Evolutionary conservation across 2,797 vertebrate species (phyloP), one percentile per base, ranked within the genome.

Genomic region (Hyperoplus immaculatus): DNA sequence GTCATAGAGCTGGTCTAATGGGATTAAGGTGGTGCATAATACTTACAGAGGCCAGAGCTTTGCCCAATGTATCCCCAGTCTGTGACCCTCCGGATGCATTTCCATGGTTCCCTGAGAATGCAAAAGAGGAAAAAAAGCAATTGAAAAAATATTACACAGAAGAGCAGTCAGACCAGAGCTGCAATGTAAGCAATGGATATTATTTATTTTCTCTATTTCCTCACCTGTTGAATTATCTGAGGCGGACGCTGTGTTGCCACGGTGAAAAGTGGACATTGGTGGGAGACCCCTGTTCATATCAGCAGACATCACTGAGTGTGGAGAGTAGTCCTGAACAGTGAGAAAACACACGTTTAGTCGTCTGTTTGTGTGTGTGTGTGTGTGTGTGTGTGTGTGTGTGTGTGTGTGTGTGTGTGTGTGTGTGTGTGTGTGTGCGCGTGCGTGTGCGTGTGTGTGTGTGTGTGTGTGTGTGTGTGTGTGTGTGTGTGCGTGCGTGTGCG

Each of bases 1-100:
- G 49, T 46, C 55, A 69, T 63, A 84, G 64, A 83, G 79, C 69
- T 43, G 16, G 29, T 75, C 69, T 88, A 82, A 85, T 84, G 78
- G 80, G 85, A 84, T 60, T 79, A 81, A 81, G 74, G 69, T 81
- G 82, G 10, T 16, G 63, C 29, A 80, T 95, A 29, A 29, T 29
- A 97, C 98, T 98, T 94, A 99, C 98, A 95, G 98, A 99, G 77
- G 97, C 97, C 95, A 99, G 87, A 75, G 97, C 97, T 93, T 99
- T 99, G 88, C 97, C 97, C 89, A 99, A 95, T 45, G 98, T 96
- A 86, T 98, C 97, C 65, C 98, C 97, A 65, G 98, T 98, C 93
- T 98, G 98, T 68, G 97, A 97, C 71, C 95, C 94, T 86, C 96
- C 96, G 84, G 96, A 95, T 83, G 94, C 89, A 89, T 95, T 97